Conservation (phyloP, 2,888 invertebrate genomes). For the Lasioglossum leucozonium region DNA sequence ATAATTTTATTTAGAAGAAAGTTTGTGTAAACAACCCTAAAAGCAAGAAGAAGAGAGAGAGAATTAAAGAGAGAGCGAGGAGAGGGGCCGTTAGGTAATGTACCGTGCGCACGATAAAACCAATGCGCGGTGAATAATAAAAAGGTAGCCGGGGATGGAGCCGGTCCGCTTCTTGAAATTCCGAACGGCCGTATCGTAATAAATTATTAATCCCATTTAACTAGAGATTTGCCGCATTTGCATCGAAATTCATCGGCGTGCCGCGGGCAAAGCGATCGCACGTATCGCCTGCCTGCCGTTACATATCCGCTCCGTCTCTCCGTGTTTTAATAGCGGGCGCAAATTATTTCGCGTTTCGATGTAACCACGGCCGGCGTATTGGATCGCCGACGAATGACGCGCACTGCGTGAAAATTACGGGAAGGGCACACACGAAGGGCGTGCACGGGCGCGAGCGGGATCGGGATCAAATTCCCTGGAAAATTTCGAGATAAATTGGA, state of each 20-base stretch:
- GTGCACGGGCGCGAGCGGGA: neutral
- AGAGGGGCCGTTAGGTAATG: slow-evolving; percentile 39
- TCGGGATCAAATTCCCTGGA: neutral
- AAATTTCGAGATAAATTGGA: slow-evolving; percentile 12
- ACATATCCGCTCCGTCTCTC: slow-evolving; percentile 17
- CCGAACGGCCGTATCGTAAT: slow-evolving; percentile 34
- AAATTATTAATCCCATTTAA: slow-evolving; percentile 62
- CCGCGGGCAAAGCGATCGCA: neutral
- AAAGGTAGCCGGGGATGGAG: slow-evolving; percentile 1
- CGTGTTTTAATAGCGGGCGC: slow-evolving; percentile 24
- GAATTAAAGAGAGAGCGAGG: neutral
- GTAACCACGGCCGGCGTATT: slow-evolving; percentile 7
- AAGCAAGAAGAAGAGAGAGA: neutral
- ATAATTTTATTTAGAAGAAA: no score
- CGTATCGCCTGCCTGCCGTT: slow-evolving; percentile 5
- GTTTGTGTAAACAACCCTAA: no score
- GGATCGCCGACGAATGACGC: slow-evolving; percentile 18
- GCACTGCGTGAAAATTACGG: slow-evolving; percentile 44
- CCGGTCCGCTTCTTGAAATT: slow-evolving; percentile 49
- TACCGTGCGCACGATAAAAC: slow-evolving; percentile 57
- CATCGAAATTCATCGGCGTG: slow-evolving; percentile 51
- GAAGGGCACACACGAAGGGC: neutral
- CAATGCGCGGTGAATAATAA: slow-evolving; percentile 54
- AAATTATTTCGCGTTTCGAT: slow-evolving; percentile 42
- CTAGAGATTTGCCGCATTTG: slow-evolving; percentile 56